Conservation (phyloP, 1,140 invertebrate genomes). For the Drosophila sulfurigaster region DNA sequence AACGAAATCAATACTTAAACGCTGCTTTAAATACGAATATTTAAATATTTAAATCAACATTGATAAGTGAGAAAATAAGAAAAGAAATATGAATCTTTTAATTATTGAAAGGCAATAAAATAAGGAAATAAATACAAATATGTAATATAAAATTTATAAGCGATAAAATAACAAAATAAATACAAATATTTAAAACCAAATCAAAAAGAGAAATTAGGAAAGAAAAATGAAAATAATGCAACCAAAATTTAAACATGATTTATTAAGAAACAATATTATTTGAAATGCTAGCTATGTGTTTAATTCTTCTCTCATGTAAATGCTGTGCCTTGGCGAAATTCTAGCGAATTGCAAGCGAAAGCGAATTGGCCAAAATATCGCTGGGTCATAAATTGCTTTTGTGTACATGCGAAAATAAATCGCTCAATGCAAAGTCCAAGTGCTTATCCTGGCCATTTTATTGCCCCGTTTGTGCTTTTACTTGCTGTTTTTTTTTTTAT, state of each 20-base stretch:
- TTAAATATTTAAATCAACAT: no score
- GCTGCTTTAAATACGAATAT: neutral
- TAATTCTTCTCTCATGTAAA: neutral
- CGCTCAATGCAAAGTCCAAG: conserved; percentile 79
- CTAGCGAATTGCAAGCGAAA: neutral
- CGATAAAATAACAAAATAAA: neutral
- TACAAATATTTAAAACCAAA: neutral
- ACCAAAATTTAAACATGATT: neutral
- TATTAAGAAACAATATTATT: neutral
- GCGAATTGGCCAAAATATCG: conserved; percentile 3
- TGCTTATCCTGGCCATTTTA: conserved; percentile 77
- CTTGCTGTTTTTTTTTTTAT: conserved; percentile 48
- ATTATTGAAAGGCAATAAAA: no score
- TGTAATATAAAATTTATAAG: no score
- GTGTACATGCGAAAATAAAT: conserved; percentile 59
- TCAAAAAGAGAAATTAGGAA: neutral
- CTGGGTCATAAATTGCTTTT: conserved; percentile 43
- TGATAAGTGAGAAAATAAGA: no score
- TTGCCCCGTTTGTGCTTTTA: conserved; percentile 52
- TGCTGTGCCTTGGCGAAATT: conserved; percentile 16
- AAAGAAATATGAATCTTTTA: no score
- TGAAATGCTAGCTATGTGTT: neutral
- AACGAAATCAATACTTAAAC: conserved; percentile 23
- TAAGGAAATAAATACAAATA: no score
- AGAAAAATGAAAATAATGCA: neutral